A percentile compares a stretch with the other conserved stretches of the same genome.
These are phyloP conservation scores for Eristalis intricaria DNA, from an alignment of 2,888 invertebrate genomes.

Conservation along the genomic window DNA sequence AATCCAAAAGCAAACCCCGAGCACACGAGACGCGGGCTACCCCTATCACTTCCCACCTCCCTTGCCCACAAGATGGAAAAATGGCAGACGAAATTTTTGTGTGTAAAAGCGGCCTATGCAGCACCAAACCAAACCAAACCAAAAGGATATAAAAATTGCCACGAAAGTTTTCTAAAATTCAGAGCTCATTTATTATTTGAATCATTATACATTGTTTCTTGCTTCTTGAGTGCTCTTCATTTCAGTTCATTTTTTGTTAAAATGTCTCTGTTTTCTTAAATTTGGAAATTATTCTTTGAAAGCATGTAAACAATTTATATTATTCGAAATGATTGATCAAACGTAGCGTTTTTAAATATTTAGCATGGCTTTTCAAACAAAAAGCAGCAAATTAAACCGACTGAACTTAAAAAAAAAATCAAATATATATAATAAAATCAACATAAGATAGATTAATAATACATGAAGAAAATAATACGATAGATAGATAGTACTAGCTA, in stretches of 20 bases:
- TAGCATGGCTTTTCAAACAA: constrained; percentile 30
- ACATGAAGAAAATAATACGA: constrained; percentile 12
- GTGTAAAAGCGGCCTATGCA: no score
- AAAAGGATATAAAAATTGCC: no score
- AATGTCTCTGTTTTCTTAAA: background rate
- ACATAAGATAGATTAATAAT: constrained; percentile 19
- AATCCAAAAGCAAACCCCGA: no score
- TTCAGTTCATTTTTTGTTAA: background rate
- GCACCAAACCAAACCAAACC: no score
- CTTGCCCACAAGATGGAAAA: no score
- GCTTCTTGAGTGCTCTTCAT: background rate
- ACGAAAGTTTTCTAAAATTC: no score
- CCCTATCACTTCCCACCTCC: no score
- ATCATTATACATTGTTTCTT: background rate
- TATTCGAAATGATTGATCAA: background rate
- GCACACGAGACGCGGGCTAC: no score
- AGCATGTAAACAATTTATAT: background rate
- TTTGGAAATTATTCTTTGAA: background rate
- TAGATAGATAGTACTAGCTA: constrained; percentile 65
- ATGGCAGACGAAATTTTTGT: no score
- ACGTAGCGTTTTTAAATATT: background rate
- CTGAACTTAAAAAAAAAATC: constrained; percentile 48
- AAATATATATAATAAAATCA: background rate
- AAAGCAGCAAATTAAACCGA: constrained; percentile 47
- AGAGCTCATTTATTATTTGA: no score